Conservation (phyloP, 2,113 vertebrate genomes). For the Lagopus leucura region DNA sequence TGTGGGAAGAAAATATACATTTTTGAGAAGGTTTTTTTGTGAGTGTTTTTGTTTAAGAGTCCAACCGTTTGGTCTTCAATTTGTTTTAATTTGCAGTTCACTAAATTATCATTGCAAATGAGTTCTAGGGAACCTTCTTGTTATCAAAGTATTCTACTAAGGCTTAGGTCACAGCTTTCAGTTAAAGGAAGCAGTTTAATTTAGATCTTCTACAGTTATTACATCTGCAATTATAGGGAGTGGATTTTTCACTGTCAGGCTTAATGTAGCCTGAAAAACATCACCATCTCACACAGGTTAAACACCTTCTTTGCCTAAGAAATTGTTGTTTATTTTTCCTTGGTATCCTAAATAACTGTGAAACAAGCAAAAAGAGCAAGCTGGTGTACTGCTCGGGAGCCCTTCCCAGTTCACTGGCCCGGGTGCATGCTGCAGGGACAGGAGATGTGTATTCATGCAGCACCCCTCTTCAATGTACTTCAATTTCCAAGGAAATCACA, state of each 20-base stretch:
- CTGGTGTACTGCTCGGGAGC: not conserved
- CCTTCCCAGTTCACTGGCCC: not conserved
- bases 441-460: accelerated
- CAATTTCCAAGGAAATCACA: not conserved
- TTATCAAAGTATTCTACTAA: conserved; percentile 10
- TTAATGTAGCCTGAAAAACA: not conserved
- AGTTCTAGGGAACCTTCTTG: conserved; percentile 12
- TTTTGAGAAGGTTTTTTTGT: not conserved
- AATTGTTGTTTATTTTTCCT: not conserved
- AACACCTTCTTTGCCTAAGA: not conserved
- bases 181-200: not conserved
- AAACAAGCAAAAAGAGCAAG: not conserved
- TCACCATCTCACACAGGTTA: not conserved
- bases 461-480: not conserved
- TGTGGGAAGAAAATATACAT: not conserved
- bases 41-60: conserved; percentile 14
- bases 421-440: not conserved
- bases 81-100: not conserved
- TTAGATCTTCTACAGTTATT: not conserved
- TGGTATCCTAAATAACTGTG: not conserved
- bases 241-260: conserved; percentile 8
- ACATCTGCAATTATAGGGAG: not conserved
- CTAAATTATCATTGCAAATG: conserved; percentile 12
- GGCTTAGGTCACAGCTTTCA: conserved; percentile 38
- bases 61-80: not conserved